Conservation (phyloP, 2,888 invertebrate species). For the Timema podura region DNA sequence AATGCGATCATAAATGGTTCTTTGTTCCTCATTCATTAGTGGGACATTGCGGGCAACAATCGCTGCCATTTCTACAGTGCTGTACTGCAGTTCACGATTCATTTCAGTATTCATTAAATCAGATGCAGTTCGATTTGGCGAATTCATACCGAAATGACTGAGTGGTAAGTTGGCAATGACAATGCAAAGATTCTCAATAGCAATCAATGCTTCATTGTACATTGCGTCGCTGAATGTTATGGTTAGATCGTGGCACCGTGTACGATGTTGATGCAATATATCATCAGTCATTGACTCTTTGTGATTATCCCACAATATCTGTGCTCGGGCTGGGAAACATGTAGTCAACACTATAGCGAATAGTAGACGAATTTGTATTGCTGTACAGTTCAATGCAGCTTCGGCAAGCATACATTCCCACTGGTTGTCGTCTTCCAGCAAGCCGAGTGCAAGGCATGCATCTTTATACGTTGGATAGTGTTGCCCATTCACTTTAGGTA, state of each 20-base stretch:
- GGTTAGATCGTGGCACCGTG: constrained; percentile 31
- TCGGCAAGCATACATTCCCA: constrained; percentile 11
- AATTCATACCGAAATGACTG: constrained; percentile 36
- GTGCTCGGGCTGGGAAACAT: constrained; percentile 7
- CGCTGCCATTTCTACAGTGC: constrained; percentile 23
- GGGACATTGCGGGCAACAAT: constrained; percentile 9
- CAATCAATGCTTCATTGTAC: constrained; percentile 38
- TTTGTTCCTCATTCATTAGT: constrained; percentile 14
- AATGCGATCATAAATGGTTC: neutral
- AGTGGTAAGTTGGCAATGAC: constrained; percentile 24
- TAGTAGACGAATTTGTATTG: constrained; percentile 35
- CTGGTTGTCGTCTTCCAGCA: constrained; percentile 18
- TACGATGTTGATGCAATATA: constrained; percentile 3
- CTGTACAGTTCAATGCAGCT: constrained; percentile 24
- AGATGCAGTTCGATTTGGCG: constrained; percentile 25
- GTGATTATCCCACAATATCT: constrained; percentile 20
- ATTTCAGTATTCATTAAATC: constrained; percentile 7
- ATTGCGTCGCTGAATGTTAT: constrained; percentile 34
- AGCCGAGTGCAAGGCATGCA: constrained; percentile 17
- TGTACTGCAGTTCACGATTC: constrained; percentile 35
- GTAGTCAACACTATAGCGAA: constrained; percentile 28
- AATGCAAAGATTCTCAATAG: constrained; percentile 26
- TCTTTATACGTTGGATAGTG: constrained; percentile 13
- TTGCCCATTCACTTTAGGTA: neutral
- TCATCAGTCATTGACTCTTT: constrained; percentile 21